phyloP scores from a whole-genome alignment of 2,888 invertebrate genomes.

The Sinhomidia bicolor region DNA sequence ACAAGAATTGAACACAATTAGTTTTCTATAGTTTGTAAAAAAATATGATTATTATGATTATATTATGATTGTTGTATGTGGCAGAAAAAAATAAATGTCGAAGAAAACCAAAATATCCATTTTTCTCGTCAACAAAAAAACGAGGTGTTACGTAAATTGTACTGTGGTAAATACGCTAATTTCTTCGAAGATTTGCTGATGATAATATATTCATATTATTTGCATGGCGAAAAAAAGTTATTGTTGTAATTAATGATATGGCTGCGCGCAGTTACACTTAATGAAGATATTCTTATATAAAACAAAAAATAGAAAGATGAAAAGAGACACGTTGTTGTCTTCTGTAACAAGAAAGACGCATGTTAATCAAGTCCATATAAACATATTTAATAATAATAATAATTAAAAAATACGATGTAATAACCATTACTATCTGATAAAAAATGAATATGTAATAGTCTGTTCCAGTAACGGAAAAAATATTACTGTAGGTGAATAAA shows the following conservation, averaged over 20 bases:
- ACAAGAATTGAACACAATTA: neutral
- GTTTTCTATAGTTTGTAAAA: neutral
- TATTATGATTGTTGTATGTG: neutral
- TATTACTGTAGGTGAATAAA: constrained; percentile 44
- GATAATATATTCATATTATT: constrained; percentile 19
- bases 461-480: constrained; percentile 57
- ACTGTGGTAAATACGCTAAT: constrained; percentile 62
- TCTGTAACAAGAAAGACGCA: constrained; percentile 77
- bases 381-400: constrained; percentile 29
- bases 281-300: constrained; percentile 71
- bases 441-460: constrained; percentile 47
- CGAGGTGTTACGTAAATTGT: constrained; percentile 41
- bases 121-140: constrained; percentile 33
- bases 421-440: constrained; percentile 20
- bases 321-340: constrained; percentile 73
- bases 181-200: constrained; percentile 68
- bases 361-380: constrained; percentile 76
- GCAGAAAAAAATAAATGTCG: too few relatives aligned
- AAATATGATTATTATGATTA: neutral
- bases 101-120: neutral
- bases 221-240: constrained; percentile 66
- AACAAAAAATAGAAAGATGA: constrained; percentile 65
- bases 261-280: constrained; percentile 60
- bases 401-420: constrained; percentile 16
- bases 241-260: constrained; percentile 47